Evolutionary conservation across 1,140 invertebrate genomes (phyloP), one percentile per base, ranked within the genome.

Genomic region (Eupeodes corollae): DNA sequence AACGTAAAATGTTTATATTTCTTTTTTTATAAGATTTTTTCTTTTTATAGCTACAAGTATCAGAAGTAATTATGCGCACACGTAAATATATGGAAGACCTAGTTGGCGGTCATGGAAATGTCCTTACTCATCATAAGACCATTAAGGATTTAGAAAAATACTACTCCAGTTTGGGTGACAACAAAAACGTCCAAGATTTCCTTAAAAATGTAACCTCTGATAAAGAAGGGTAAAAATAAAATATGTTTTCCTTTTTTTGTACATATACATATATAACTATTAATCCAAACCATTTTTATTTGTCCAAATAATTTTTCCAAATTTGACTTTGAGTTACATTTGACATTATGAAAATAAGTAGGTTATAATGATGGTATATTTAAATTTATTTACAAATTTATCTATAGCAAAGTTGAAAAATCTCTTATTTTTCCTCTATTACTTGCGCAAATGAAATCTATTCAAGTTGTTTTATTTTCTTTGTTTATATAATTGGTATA

Each of bases 41-140:
- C 15, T n/a, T n/a, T 43, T 73, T 74, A 34, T 69, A 96, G 91
- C 77, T 98, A 47, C 93, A 98, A 80, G 72, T 99, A 48, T 98
- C 94, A 2, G 94, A 98, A 73, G 92, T 96, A 50, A 94, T 99
- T 58, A 91, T 91, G 75, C 80, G 91, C 59, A 86, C 91, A 13
- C 83, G 93, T 57, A 83, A 85, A 63, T 94, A 95, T 64, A 96
- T 96, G 79, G 79, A 84, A 53, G 84, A 90, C 53, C 78, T 96
- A 11, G 84, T 87, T n/a, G 79, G 80, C 47, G 80, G 82, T 19
- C 78, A 80, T 49, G 86, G 86, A 52, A 88, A 87, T 55, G 86
- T 91, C 13, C 71, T 91, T 44, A 82, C 83, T 1, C 86, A 91
- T 66, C 83, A 90, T 62, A 79, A 86, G 52, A 85, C 81, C 53